Conservation (phyloP, 2,113 vertebrate species). For the Penelope pileata region DNA sequence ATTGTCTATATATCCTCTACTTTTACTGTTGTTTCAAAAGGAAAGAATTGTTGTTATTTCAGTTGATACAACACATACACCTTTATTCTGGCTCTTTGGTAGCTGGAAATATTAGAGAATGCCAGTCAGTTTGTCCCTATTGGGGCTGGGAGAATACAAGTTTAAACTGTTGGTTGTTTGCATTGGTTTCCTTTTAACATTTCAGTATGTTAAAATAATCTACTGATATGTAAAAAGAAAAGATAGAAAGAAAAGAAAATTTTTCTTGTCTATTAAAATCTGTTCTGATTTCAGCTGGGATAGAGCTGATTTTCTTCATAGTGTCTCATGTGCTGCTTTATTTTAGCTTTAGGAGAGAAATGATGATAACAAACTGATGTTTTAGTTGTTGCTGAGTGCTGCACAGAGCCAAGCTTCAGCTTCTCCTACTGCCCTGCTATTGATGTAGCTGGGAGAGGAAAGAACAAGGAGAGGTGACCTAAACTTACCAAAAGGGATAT, state of each 20-base stretch:
- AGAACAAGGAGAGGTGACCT: too few relatives aligned
- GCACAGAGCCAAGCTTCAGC: too few relatives aligned
- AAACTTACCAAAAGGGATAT: too few relatives aligned
- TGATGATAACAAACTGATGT: too few relatives aligned
- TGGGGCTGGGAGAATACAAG: neutral
- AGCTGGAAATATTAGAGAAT: neutral
- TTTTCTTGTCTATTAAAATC: neutral
- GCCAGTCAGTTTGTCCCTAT: neutral
- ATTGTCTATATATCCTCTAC: neutral
- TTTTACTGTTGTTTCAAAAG: neutral
- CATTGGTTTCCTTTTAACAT: neutral
- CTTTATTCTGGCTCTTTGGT: neutral
- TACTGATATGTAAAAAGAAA: neutral
- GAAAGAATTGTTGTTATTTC: neutral
- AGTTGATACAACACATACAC: neutral
- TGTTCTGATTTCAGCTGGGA: too few relatives aligned
- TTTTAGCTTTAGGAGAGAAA: too few relatives aligned
- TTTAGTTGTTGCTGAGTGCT: too few relatives aligned
- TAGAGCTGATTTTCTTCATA: too few relatives aligned
- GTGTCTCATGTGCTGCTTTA: too few relatives aligned
- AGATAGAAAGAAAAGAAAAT: neutral
- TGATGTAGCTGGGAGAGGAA: too few relatives aligned
- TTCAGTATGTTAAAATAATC: neutral
- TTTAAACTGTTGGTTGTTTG: neutral
- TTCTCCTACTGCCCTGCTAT: too few relatives aligned